Base-by-base conservation (phyloP, 92 coral and sea anemone species). In the Epizoanthus illoricatus region DNA sequence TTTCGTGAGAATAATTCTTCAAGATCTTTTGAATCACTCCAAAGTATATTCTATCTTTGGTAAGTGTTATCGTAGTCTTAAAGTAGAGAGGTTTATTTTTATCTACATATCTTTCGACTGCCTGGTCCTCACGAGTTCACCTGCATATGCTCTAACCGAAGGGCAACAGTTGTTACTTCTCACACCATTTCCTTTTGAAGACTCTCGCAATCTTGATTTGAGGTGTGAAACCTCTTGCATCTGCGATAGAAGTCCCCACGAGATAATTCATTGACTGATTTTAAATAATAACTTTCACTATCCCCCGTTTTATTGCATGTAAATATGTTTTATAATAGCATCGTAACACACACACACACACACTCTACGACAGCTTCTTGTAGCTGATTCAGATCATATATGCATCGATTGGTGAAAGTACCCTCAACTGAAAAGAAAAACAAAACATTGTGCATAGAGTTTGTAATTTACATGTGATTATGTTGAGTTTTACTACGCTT, bases 201-300 rank as follows among this genome's bases (percentile, higher is more conserved):
- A 39, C 40, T 68, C 52, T n/a, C 42, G 17, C 33, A 15, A 68
- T 68, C 73, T 68, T 68, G 73, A 68, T 68, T 39, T 68, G 73
- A 13, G 73, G 49, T 21, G 47, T 21, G 40, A 66, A 33, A 66
- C 15, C 71, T 12, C 71, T 66, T 66, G 17, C 15, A 66, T 66
- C 71, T 9, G 71, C 43, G 42, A 39, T 43, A 68, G 73, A 39
- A 1, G 20, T 19, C 17, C 43, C 40, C 16, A 15, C 42, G 73
- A 18, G 28, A 68, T 68, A 41, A 11, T 39, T 39, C 42, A n/a
- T 17, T 68, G 73, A 68, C 28, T 3, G 45, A 15, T 39, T 39
- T 68, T 13, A 24, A 68, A 17, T 39, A 20, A 68, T 68, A 68
- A 39, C 49, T 13, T 0, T 15, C 42, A 40, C 73, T 36, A 15